phyloP scores from a whole-genome alignment of 2,797 vertebrate genomes.

The Halcyon chelicuti region DNA sequence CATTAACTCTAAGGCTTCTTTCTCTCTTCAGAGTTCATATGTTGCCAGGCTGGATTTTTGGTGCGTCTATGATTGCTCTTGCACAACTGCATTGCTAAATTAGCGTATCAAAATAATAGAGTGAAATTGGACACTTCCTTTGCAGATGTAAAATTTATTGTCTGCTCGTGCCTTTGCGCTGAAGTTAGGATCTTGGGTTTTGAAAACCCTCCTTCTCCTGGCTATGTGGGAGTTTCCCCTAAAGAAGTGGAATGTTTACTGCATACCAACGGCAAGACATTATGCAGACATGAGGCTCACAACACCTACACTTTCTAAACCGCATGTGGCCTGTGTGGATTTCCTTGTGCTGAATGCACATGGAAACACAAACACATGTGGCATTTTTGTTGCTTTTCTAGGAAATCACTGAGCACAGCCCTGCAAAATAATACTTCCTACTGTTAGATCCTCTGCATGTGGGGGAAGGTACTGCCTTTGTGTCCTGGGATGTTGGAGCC shows the following conservation, averaged over 20 bases:
- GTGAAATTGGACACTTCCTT: not conserved
- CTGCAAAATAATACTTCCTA: conserved; percentile 69
- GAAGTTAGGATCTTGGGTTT: conserved; percentile 24
- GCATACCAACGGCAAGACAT: conserved; percentile 63
- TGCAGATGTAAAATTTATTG: conserved; percentile 39
- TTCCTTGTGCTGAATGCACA: conserved; percentile 67
- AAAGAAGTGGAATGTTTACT: conserved; percentile 72
- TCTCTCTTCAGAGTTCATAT: not conserved
- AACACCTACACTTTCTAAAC: conserved; percentile 76
- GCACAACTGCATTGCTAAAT: not conserved
- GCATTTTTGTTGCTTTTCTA: conserved; percentile 70
- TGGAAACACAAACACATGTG: conserved; percentile 69
- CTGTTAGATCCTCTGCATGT: not conserved
- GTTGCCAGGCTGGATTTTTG: not conserved
- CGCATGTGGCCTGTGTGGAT: conserved; percentile 62
- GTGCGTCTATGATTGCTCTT: not conserved
- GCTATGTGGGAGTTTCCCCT: conserved; percentile 63
- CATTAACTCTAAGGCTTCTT: not conserved
- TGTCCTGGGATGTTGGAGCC: conserved; percentile 22
- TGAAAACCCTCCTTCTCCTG: conserved; percentile 39
- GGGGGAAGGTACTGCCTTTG: conserved; percentile 30
- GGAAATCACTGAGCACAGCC: conserved; percentile 61
- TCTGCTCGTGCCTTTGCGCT: not conserved
- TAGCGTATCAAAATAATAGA: not conserved
- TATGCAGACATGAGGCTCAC: conserved; percentile 46